A percentile compares a stretch with the other conserved stretches of the same genome.
phyloP scores from a whole-genome alignment of 2,888 invertebrate genomes.

The Salpingus planirostris region DNA sequence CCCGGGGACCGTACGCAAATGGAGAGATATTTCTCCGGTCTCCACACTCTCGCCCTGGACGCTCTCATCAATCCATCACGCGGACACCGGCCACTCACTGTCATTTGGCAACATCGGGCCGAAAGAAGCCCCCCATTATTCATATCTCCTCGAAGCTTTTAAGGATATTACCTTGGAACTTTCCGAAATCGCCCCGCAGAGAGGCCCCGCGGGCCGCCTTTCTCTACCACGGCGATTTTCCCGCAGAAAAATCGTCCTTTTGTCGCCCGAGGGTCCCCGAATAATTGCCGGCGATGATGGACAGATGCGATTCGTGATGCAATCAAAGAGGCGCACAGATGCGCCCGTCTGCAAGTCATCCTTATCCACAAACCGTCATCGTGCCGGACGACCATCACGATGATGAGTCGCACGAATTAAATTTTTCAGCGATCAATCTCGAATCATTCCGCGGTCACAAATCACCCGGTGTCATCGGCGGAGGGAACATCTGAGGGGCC shows the following conservation, averaged over 20 bases:
- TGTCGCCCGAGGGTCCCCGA: no score
- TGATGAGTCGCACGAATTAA: no score
- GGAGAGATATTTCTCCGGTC: constrained; percentile 37
- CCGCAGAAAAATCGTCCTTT: no score
- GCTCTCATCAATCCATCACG: constrained; percentile 30
- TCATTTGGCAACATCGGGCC: constrained; percentile 27
- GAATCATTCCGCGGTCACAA: constrained; percentile 10
- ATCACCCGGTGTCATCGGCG: constrained; percentile 14
- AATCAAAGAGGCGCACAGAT: no score
- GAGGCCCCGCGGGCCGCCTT: no score
- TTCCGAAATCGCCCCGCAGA: no score
- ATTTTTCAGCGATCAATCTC: constrained; percentile 3
- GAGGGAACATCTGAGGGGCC: constrained; percentile 15
- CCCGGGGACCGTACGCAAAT: constrained; percentile 33
- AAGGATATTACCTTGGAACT: constrained; percentile 14
- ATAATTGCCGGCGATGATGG: no score
- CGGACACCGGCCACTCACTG: constrained; percentile 29
- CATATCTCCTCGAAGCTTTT: constrained; percentile 13
- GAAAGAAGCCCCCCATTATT: constrained; percentile 15
- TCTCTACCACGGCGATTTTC: no score
- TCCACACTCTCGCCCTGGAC: constrained; percentile 28
- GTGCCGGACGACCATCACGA: no score
- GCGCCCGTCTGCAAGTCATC: no score
- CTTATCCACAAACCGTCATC: no score
- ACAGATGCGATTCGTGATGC: no score